Base-by-base conservation (phyloP, 2,113 vertebrate species). In the Notarius quadriscutis region DNA sequence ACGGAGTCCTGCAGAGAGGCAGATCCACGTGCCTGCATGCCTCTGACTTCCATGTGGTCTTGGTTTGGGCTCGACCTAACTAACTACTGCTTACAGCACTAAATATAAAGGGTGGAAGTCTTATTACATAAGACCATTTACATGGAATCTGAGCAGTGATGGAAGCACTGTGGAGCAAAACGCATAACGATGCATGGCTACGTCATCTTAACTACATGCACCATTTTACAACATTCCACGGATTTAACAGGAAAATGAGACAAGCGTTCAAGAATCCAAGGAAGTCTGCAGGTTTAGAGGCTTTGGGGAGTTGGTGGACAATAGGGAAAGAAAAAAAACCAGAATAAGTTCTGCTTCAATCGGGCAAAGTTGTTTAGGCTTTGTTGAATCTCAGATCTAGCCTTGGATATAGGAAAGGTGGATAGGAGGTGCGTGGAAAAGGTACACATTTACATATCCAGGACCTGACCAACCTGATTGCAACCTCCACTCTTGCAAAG, bases 381-480 rank as follows among this genome's bases (percentile, higher is more conserved):
- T 60, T 60, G 14, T 30, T 5, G 30, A 81, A 60, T 57, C 53
- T 58, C 51, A 17, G 58, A 58, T 17, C 12, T n/a, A 17, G 5
- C 7, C 34, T 1, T 5, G n/a, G 8, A 58, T 30, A 34, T 65
- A 83, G 41, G 63, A 34, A 89, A 41, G 67, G 63, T 74, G 81
- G 51, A 84, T 22, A 34, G 8, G 18, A 79, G 74, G 81, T 67
- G 83, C 72, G 12, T 75, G 77, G 51, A 75, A 87, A 41, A 77
- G 72, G 50, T 62, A 85, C 60, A 72, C 62, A 57, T 85, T 78
- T 69, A 90, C 25, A 55, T 84, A 71, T 75, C 62, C 79, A 60
- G 77, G 67, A 90, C 83, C 15, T 60, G 67, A 87, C 90, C 88
- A 84, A 92, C 91, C 93, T 93, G 92, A 65, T 86, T 87, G 62